Conservation (phyloP, 2,113 vertebrate species). For the Rattus norvegicus region DNA sequence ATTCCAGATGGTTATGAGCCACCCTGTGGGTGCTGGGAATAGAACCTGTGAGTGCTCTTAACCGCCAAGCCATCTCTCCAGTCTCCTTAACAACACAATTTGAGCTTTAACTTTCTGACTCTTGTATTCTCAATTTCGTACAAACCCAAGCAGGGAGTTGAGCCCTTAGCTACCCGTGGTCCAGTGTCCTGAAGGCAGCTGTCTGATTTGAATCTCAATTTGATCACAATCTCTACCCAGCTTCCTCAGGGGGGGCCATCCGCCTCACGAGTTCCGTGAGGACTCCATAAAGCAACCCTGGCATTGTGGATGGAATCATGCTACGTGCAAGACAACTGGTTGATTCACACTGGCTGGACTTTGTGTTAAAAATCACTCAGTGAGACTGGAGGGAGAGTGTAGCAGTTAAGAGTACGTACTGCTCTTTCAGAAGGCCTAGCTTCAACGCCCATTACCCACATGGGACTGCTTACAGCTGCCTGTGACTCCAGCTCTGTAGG, state of each 20-base stretch:
- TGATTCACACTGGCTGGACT: no score
- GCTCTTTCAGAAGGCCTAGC: background rate
- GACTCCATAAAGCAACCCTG: accelerated
- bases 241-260: background rate
- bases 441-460: no score
- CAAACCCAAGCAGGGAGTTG: background rate
- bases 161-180: no score
- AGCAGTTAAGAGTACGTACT: background rate
- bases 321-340: no score
- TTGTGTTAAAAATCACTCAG: no score
- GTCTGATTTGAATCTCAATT: background rate
- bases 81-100: background rate
- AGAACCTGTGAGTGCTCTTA: background rate
- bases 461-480: background rate
- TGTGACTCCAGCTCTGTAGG: background rate
- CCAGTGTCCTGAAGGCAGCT: background rate
- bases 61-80: background rate
- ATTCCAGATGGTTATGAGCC: background rate
- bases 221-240: no score
- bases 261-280: accelerated
- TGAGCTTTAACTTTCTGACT: background rate
- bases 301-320: accelerated
- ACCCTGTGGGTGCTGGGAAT: background rate
- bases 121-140: background rate
- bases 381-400: background rate